Evolutionary conservation across 2,113 vertebrate genomes (phyloP).

Genomic region (Illadopsis cleaveri): DNA sequence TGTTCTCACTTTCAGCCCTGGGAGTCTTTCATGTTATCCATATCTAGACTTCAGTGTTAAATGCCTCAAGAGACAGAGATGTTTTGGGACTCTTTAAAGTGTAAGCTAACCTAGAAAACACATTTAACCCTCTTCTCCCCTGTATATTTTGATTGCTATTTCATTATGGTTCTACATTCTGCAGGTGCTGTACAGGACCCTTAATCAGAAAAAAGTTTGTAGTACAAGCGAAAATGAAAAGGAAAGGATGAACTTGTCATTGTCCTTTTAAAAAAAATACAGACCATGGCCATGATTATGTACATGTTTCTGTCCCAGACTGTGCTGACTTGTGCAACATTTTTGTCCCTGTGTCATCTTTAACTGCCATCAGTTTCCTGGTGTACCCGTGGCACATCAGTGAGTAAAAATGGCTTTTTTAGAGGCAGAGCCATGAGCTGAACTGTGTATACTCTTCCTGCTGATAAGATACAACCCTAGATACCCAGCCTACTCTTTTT

Average conservation of each 20-base stretch:
- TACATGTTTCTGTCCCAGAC: not conserved
- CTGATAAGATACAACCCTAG: not conserved
- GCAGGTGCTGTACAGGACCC: not conserved
- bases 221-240: not conserved
- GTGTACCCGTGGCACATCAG: fast-evolving
- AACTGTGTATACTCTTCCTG: not conserved
- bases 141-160: not conserved
- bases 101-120: not conserved
- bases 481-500: not conserved
- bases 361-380: not conserved
- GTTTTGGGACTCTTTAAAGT: not conserved
- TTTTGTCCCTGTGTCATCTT: not conserved
- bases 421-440: not conserved
- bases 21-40: not conserved
- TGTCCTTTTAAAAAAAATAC: not conserved
- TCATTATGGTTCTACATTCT: not conserved
- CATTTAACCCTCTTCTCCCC: not conserved
- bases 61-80: not conserved
- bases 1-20: fast-evolving
- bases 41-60: not conserved
- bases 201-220: not conserved
- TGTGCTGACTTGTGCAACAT: not conserved
- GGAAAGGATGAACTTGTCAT: not conserved
- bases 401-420: not conserved
- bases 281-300: not conserved